Conservation (phyloP, 2,888 invertebrate genomes). For the Rhingia rostrata region DNA sequence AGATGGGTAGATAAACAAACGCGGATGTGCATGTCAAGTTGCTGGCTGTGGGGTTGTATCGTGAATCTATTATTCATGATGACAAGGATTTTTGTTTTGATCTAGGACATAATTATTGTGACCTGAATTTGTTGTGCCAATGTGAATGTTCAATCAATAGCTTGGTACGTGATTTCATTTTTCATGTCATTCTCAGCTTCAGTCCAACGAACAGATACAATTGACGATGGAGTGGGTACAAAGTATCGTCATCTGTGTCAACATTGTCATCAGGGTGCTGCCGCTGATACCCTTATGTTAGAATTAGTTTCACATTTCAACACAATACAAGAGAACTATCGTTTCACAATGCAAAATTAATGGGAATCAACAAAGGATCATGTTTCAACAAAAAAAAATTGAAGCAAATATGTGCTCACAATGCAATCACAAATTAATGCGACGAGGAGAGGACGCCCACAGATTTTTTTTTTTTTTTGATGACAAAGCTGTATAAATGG, state of each 20-base stretch:
- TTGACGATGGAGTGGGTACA: no score
- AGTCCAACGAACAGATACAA: no score
- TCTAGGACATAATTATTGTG: no score
- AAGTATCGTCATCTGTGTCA: not conserved
- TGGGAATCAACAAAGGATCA: slow-evolving; percentile 19
- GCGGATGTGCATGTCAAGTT: slow-evolving; percentile 62
- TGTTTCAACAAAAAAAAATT: not conserved
- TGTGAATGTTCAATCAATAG: not conserved
- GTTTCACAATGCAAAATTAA: not conserved
- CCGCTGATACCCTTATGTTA: slow-evolving; percentile 10
- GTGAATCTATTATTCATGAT: not conserved
- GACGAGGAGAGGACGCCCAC: slow-evolving; percentile 1
- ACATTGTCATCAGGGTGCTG: not conserved
- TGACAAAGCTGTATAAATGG: not conserved
- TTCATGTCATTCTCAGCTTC: not conserved
- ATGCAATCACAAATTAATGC: not conserved
- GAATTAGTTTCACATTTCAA: not conserved
- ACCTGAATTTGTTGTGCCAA: no score
- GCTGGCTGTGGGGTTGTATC: slow-evolving; percentile 1
- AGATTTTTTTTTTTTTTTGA: not conserved
- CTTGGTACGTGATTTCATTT: not conserved
- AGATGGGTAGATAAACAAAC: not conserved
- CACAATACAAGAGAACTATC: not conserved
- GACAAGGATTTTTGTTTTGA: not conserved
- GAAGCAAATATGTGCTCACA: not conserved